phyloP scores from a whole-genome alignment of 2,888 invertebrate genomes.

The Oligia latruncula region DNA sequence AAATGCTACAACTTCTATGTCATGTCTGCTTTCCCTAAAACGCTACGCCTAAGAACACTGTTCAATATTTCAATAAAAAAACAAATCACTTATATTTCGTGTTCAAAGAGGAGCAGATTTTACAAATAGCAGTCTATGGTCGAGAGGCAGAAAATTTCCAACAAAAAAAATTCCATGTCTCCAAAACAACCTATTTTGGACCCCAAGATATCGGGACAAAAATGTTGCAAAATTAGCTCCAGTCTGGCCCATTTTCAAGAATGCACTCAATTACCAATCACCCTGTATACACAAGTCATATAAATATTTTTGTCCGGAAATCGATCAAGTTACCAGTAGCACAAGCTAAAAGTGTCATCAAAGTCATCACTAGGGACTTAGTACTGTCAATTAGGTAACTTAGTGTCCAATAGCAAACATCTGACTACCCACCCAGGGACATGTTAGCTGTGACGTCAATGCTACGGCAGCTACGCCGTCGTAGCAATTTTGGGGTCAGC shows the following conservation, averaged over 20 bases:
- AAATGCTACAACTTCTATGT: not conserved
- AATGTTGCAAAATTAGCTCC: not conserved
- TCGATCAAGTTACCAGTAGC: not conserved
- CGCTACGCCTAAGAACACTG: not conserved
- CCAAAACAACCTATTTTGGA: not conserved
- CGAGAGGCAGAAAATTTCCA: not conserved
- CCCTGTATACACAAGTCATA: not conserved
- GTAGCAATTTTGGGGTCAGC: conserved; percentile 34
- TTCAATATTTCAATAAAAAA: not conserved
- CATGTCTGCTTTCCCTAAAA: not conserved
- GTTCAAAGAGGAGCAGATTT: not conserved
- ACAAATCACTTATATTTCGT: not conserved
- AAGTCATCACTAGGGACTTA: not conserved
- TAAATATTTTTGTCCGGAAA: conserved; percentile 10
- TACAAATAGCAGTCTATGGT: not conserved
- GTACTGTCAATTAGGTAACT: conserved; percentile 36
- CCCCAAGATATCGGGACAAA: not conserved
- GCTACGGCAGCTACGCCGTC: conserved; percentile 38
- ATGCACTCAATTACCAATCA: not conserved
- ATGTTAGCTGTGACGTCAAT: conserved; percentile 43
- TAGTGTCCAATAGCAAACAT: conserved; percentile 33
- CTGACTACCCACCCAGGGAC: conserved; percentile 13
- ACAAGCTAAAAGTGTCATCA: not conserved
- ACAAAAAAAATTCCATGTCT: not conserved
- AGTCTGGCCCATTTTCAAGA: not conserved